Base-by-base conservation (phyloP, 2,797 vertebrate genomes). In the Pseudopleuronectes americanus region DNA sequence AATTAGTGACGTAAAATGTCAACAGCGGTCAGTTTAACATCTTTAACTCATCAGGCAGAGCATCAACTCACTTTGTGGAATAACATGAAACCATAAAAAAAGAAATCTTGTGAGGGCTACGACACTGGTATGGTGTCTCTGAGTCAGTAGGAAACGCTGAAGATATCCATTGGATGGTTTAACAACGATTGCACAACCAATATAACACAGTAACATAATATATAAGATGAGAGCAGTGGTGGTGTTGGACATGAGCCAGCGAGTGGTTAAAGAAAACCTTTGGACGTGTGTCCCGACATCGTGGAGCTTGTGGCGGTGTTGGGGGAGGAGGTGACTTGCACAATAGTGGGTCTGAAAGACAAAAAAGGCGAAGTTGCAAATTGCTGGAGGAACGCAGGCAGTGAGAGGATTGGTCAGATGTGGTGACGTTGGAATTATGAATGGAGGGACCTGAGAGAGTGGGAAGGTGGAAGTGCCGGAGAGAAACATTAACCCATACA, bases 101-200 rank as follows among this genome's bases (percentile, higher is more conserved):
- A 36, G 38, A 57, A 52, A 22, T 16, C 33, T 28, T 23, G 21
- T 17, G 45, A 57, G 72, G 68, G 54, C 41, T 2, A 21, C 17
- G 55, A 64, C 57, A 64, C 23, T 74, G 22, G 8, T 55, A 12
- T 54, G 65, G 62, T 64, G 36, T 76, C 56, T 57, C 52, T 64
- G n/a, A 55, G 57, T 64, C 36, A 22, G 55, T 8, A 24, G 31
- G 51, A 61, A 74, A 54, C 59, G 52, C 6, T 13, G 31, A 48
- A 61, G 26, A 52, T 57, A 67, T 31, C 38, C 4, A 13, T 13
- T 0, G 3, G 24, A 41, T 51, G 13, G 28, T 43, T 33, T 7
- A 26, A 38, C 22, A 3, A 3, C 14, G 14, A 61, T 48, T 67
- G 36, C 41, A 53, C 43, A 75, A 76, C 9, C 33, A 38, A 23